Percentiles rank a stretch among this genome's conserved stretches.
These are phyloP conservation scores for Pandemis corylana DNA, from an alignment of 2,888 invertebrate species.

Conservation along the genomic window DNA sequence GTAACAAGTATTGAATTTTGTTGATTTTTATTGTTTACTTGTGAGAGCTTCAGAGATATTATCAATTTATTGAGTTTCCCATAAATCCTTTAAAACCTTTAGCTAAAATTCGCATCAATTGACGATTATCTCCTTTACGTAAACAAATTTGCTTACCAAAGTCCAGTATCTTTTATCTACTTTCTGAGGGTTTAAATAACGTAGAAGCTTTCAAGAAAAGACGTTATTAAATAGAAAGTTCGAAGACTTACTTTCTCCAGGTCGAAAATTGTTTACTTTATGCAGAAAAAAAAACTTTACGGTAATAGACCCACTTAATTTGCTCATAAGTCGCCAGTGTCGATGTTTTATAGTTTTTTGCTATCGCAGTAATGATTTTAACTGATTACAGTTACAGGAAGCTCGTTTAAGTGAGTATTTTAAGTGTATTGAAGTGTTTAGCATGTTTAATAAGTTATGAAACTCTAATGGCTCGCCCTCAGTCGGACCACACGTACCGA, in stretches of 20 bases:
- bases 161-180: conserved; percentile 41
- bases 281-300: not conserved
- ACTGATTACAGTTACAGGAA: not conserved
- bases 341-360: no score
- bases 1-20: no score
- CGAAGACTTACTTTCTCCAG: conserved; percentile 49
- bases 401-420: not conserved
- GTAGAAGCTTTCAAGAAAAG: conserved; percentile 67
- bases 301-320: not conserved
- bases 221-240: conserved; percentile 65
- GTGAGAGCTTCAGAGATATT: not conserved
- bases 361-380: not conserved
- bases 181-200: conserved; percentile 56
- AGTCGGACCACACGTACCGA: conserved; percentile 46
- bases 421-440: not conserved
- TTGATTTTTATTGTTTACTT: not conserved
- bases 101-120: not conserved
- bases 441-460: conserved; percentile 6
- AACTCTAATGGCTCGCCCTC: conserved; percentile 6
- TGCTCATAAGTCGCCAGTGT: not conserved
- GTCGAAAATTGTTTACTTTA: not conserved
- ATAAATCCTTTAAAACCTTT: not conserved
- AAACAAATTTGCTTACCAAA: conserved; percentile 27
- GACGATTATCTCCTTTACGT: conserved; percentile 11
- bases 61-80: not conserved